Evolutionary conservation across 1,140 invertebrate species (phyloP), one percentile per base, ranked within the genome.

Genomic region (Odontomachus brunneus): DNA sequence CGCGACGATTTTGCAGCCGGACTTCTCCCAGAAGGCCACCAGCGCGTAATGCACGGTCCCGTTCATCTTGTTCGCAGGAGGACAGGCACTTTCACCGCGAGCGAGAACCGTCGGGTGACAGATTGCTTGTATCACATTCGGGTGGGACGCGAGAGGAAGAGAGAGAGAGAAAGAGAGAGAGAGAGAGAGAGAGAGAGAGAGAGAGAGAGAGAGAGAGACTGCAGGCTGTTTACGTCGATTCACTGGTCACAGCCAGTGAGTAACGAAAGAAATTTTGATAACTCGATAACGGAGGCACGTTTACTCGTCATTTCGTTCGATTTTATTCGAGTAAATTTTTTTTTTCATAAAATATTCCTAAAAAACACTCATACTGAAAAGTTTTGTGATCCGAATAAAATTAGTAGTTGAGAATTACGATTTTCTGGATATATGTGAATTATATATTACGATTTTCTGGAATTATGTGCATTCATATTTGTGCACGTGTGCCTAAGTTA

Each of bases 191-290:
- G 29, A 33, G 29, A 33, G 29, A 57, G 51, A 51, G 53, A 1
- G 22, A 7, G 29, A 14, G 3, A 15, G 24, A 53, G 26, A 44
- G 51, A 66, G 59, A 76, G 9, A 44, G 38, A 7, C 38, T 80
- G 51, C 17, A 12, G 62, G 60, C 97, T 95, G 51, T 96, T 94
- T 0, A 97, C 96, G 63, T 3, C 97, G 91, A 76, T 94, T 91
- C 4, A 93, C 96, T 97, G 67, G 96, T 94, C 66, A 95, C 92
- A 63, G 96, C 24, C 60, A 59, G 33, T 74, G 59, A 66, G 71
- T 82, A 85, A 83, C 71, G 80, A 82, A 89, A 83, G 59, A 86
- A 84, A 29, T 84, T 86, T 87, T 55, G 86, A 87, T 87, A 87
- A 44, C 12, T 17, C 33, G 85, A 87, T 86, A 82, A 76, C 24